Conservation (phyloP, 2,888 invertebrate species). For the Philereme transversata region DNA sequence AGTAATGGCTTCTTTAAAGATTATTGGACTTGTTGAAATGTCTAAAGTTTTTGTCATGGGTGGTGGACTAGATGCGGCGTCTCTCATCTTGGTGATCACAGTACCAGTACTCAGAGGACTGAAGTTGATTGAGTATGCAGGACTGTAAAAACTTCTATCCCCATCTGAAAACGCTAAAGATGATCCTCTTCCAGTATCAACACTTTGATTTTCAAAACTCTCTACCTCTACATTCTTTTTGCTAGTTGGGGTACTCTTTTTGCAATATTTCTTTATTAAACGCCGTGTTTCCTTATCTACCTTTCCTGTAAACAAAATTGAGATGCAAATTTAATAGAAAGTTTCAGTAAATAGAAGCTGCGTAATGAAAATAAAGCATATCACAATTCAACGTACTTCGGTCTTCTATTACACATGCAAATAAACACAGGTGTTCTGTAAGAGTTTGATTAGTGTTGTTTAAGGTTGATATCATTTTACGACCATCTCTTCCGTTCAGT, state of each 20-base stretch:
- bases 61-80: slow-evolving; percentile 28
- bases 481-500: slow-evolving; percentile 10
- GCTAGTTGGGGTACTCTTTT: slow-evolving; percentile 5
- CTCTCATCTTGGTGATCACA: slow-evolving; percentile 18
- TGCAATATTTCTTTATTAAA: slow-evolving; percentile 21
- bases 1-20: slow-evolving; percentile 8
- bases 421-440: slow-evolving; percentile 14
- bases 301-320: slow-evolving; percentile 10
- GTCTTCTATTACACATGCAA: slow-evolving; percentile 19
- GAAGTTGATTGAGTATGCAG: slow-evolving; percentile 55
- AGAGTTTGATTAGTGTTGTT: slow-evolving; percentile 14
- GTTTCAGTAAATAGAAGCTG: background rate
- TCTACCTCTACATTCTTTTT: slow-evolving; percentile 23
- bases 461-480: slow-evolving; percentile 19
- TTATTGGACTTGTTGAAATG: slow-evolving; percentile 27
- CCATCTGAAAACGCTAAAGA: slow-evolving; percentile 67
- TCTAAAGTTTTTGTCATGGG: slow-evolving; percentile 8
- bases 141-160: slow-evolving; percentile 65
- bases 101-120: slow-evolving; percentile 47
- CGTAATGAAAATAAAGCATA: background rate
- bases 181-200: slow-evolving; percentile 74
- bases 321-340: background rate
- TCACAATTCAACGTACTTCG: slow-evolving; percentile 20
- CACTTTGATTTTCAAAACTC: slow-evolving; percentile 54
- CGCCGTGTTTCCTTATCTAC: slow-evolving; percentile 8